Base-by-base conservation (phyloP, 1,140 invertebrate species). In the Mercenaria mercenaria region DNA sequence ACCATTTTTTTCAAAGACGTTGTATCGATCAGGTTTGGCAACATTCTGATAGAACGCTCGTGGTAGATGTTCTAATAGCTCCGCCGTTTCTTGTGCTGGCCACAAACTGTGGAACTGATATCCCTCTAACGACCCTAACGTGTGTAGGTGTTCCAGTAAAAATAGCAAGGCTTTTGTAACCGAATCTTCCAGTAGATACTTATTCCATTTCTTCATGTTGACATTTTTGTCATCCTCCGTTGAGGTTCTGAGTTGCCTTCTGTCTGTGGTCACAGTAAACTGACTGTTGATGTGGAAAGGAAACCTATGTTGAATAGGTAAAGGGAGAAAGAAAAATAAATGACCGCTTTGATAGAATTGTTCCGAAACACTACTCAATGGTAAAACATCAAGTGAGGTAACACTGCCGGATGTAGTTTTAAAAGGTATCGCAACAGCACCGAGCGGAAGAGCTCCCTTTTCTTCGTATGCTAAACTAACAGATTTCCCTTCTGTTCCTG, bases 261-360 rank as follows among this genome's bases (percentile, higher is more conserved):
- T 88, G 64, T 91, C 88, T 77, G 88, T 82, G 15, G 84, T 91
- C 37, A 91, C 76, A 23, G 84, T 88, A 83, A 94, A 93, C 39
- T 91, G 88, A 15, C 84, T 91, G 76, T 94, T 93, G n/a, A 93
- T 90, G 72, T 93, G 92, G 20, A 93, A 90, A 56, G 91, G 93
- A 0, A 92, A 88, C 0, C 32, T 39, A n/a, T 69, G 82, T 59
- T 80, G 15, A 43, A 90, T 89, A 26, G 93, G 91, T 18, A 93
- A 64, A 23, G 93, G 93, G 0, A 93, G 61, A 77, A 91, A 93
- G 56, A 90, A 93, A 72, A 93, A 93, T 20, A 91, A 72, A 77
- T 93, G 93, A 34, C 91, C 88, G 15, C 83, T 80, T 67, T 69
- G 82, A 81, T 93, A 93, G 72, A 92, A 93, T 37, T 88, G 88